These are phyloP conservation scores for Drosophila equinoxialis DNA, from an alignment of 1,140 invertebrate species.

Conservation along the genomic window DNA sequence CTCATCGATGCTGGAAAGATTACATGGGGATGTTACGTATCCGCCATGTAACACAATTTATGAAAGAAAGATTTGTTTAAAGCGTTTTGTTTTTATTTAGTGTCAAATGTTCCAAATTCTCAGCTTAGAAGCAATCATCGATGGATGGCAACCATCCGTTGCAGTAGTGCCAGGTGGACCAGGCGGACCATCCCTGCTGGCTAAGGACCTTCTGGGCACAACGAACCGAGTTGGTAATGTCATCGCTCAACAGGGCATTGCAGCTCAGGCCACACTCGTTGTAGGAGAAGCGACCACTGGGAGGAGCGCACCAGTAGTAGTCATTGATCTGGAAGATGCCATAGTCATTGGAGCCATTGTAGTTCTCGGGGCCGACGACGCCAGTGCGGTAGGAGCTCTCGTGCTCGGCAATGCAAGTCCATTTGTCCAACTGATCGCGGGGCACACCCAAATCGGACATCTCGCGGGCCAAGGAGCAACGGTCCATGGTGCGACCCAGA, in stretches of 20 bases:
- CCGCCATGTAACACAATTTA: not conserved
- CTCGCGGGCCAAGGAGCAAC: slow-evolving; percentile 77
- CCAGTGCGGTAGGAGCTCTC: slow-evolving; percentile 67
- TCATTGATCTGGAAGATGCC: slow-evolving; percentile 80
- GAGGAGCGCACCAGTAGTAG: slow-evolving; percentile 72
- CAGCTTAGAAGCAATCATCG: slow-evolving; percentile 58
- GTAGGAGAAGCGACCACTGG: slow-evolving; percentile 62
- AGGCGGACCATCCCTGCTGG: slow-evolving; percentile 73
- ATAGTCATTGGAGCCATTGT: slow-evolving; percentile 71
- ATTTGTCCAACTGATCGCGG: slow-evolving; percentile 52
- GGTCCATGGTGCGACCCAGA: slow-evolving; percentile 64
- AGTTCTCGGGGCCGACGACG: slow-evolving; percentile 57
- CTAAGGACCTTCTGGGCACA: slow-evolving; percentile 65
- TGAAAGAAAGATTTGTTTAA: not conserved
- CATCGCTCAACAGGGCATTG: slow-evolving; percentile 59
- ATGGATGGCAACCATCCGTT: slow-evolving; percentile 62
- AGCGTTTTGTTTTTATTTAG: not conserved
- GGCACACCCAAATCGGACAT: slow-evolving; percentile 70
- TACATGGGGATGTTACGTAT: no score
- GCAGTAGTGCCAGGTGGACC: slow-evolving; percentile 73
- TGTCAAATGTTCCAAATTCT: not conserved
- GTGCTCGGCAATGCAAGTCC: slow-evolving; percentile 70
- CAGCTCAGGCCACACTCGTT: slow-evolving; percentile 67
- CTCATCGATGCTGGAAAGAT: no score
- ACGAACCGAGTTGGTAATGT: slow-evolving; percentile 66